Evolutionary conservation across 2,113 vertebrate species (phyloP).

Genomic region (Lampris megalopsis): DNA sequence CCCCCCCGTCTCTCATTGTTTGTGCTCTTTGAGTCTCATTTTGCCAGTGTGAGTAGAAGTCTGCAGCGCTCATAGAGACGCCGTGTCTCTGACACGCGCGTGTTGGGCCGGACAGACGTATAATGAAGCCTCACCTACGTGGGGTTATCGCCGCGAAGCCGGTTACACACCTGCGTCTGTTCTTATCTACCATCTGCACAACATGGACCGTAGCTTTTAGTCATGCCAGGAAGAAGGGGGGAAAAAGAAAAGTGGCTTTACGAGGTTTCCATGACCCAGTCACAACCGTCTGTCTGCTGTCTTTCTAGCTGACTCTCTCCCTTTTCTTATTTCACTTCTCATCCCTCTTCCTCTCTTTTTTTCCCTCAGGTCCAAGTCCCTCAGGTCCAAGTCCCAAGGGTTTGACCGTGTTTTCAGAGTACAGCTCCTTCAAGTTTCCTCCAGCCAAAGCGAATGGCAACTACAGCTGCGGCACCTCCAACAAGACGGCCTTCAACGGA

Average conservation of each 20-base stretch:
- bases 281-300: neutral
- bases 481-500: constrained; percentile 24
- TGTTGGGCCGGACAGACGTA: neutral
- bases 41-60: neutral
- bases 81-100: neutral
- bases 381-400: constrained; percentile 28
- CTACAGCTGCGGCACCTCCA: constrained; percentile 32
- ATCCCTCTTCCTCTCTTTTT: constrained; percentile 4
- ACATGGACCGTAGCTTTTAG: neutral
- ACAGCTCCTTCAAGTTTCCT: constrained; percentile 67
- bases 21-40: neutral
- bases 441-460: constrained; percentile 57
- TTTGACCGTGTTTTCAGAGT: constrained; percentile 37
- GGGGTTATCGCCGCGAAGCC: neutral
- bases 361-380: neutral
- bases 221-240: neutral
- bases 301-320: neutral
- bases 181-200: neutral
- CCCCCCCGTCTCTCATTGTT: no score
- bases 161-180: neutral
- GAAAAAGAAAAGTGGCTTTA: no score
- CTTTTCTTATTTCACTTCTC: neutral
- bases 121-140: neutral
- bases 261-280: no score
- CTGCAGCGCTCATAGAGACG: neutral